Evolutionary conservation across 2,888 invertebrate genomes (phyloP), one percentile per base, ranked within the genome.

Genomic region (Uloborus plumipes): DNA sequence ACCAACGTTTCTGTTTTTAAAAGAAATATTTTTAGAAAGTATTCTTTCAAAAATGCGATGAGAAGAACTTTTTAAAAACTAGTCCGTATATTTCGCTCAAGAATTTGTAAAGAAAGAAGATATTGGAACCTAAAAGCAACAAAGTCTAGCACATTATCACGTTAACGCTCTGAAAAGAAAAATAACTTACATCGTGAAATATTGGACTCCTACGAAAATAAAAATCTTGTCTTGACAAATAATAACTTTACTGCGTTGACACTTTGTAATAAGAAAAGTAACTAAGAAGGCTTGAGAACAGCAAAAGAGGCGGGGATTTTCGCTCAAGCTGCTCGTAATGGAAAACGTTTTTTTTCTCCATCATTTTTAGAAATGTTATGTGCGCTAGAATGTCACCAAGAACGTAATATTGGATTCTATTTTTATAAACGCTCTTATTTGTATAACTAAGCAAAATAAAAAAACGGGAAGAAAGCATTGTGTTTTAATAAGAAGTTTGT

Each of bases 201-300:
- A 67, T 75, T 75, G 75, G 66, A 66, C 50, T 75, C 65, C 47
- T 65, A 51, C 74, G 50, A 77, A 39, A 77, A 77, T 77, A 77
- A 77, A 77, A 77, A 77, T 55, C 64, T 47, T 70, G 77, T 65
- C 77, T 77, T 71, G 77, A 77, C 77, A 77, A 77, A 77, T 77
- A 77, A 77, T 77, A 77, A 77, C 77, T 77, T 77, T 77, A 65
- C 69, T 18, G 55, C 47, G 70, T 49, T 77, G 77, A 77, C 77
- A 77, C 65, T 77, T 77, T 50, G 77, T 77, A 77, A 77, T 77
- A 77, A 77, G 77, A 77, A 77, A 77, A 71, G 71, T 77, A 77
- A 77, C 70, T 58, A 71, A 64, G 62, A 70, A 58, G 70, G 71
- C 64, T 71, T 77, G 11, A 13, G 64, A 49, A 22, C 26, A 59